These are phyloP conservation scores for Discoglossus pictus DNA, from an alignment of 2,797 vertebrate genomes.

Conservation along the genomic window DNA sequence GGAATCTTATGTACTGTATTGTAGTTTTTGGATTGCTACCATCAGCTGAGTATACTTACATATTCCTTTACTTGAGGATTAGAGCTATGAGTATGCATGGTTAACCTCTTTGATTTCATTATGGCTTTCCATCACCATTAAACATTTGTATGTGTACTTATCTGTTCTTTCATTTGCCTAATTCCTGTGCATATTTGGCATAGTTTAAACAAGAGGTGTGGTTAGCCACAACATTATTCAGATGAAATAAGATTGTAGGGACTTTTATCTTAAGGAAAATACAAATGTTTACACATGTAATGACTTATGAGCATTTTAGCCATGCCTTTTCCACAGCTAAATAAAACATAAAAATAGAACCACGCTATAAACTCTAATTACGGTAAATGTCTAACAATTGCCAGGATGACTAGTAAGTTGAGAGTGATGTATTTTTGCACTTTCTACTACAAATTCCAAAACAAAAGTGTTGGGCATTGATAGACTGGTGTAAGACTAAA, in stretches of 20 bases:
- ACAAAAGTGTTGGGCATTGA: no score
- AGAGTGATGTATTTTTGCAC: no score
- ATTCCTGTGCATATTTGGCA: constrained; percentile 8
- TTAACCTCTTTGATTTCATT: neutral
- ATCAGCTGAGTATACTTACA: no score
- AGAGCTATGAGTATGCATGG: neutral
- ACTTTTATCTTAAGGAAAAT: constrained; percentile 22
- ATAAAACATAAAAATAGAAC: constrained; percentile 3
- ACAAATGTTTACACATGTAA: constrained; percentile 15
- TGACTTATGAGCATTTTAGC: neutral
- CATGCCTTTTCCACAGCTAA: constrained; percentile 13
- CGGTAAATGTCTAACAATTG: no score
- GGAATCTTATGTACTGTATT: no score
- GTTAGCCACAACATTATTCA: constrained; percentile 25
- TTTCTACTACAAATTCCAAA: no score
- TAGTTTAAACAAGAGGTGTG: constrained; percentile 18
- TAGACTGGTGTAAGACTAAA: no score
- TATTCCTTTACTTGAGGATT: neutral
- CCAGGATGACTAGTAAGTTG: no score
- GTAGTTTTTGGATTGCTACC: no score
- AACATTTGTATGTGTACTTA: constrained; percentile 8
- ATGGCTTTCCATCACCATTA: constrained; percentile 16
- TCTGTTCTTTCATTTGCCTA: constrained; percentile 16
- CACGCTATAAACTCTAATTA: no score
- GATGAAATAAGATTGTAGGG: constrained; percentile 12